phyloP scores from a whole-genome alignment of 2,888 invertebrate genomes.

The Oscheius sp. region DNA sequence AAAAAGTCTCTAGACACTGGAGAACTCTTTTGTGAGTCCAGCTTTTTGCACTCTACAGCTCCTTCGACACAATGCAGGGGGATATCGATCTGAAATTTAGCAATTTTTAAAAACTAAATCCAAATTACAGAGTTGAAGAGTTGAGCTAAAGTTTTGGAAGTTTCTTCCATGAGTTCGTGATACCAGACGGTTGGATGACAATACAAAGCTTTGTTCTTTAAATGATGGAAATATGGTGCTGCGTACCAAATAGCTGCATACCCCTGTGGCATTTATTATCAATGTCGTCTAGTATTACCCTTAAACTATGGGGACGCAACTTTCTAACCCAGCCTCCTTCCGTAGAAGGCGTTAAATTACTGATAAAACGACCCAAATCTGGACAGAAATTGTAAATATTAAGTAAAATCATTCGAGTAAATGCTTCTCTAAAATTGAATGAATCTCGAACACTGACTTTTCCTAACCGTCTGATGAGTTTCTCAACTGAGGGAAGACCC shows the following conservation, averaged over 20 bases:
- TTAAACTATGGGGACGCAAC: no score
- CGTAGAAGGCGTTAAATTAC: not conserved
- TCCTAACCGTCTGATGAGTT: conserved; percentile 20
- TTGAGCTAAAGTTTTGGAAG: not conserved
- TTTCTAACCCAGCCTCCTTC: not conserved
- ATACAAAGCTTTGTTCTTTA: conserved; percentile 23
- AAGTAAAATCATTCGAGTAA: not conserved
- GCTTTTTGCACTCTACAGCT: conserved; percentile 11
- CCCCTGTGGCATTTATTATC: not conserved
- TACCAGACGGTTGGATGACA: conserved; percentile 23
- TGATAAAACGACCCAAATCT: not conserved
- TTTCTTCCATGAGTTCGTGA: conserved; percentile 18
- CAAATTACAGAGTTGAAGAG: conserved; percentile 9
- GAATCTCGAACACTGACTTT: not conserved
- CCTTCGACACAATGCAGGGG: conserved; percentile 9
- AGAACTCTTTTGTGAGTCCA: conserved; percentile 24
- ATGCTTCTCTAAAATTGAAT: not conserved
- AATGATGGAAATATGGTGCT: conserved; percentile 26
- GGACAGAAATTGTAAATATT: not conserved
- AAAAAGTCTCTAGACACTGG: not conserved
- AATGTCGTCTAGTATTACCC: not conserved
- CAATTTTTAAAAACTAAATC: not conserved
- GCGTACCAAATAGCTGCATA: conserved; percentile 32
- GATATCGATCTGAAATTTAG: conserved; percentile 9
- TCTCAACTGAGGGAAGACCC: conserved; percentile 25